Evolutionary conservation across 2,888 invertebrate genomes (phyloP).

Genomic region (Dryocosmus kuriphilus): DNA sequence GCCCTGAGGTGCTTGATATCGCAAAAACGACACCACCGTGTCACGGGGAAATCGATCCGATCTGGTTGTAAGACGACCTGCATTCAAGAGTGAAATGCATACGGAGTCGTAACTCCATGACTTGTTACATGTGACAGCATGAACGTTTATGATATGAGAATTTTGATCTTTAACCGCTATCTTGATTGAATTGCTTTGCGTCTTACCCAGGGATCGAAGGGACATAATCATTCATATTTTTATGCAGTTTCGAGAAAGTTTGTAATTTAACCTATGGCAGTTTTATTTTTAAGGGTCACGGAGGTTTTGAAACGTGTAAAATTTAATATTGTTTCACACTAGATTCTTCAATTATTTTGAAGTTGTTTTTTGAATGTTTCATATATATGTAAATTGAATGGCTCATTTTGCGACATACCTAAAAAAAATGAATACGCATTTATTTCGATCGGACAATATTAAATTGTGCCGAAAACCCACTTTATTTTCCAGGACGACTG

Average conservation of each 20-base stretch:
- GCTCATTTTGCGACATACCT: no score
- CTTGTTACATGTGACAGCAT: slow-evolving; percentile 49
- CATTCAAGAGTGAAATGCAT: slow-evolving; percentile 1
- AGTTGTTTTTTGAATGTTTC: no score
- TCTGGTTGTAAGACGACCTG: slow-evolving; percentile 63
- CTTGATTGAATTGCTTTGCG: neutral
- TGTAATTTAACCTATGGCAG: neutral
- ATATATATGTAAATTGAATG: no score
- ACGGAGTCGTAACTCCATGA: slow-evolving; percentile 44
- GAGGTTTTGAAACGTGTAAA: no score
- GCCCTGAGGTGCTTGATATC: slow-evolving; percentile 50
- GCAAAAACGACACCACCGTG: slow-evolving; percentile 57
- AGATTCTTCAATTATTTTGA: no score
- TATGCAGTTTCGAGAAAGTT: neutral
- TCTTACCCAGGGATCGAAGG: neutral
- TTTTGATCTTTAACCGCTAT: neutral
- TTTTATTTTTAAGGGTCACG: neutral
- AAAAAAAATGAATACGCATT: no score
- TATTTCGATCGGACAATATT: no score
- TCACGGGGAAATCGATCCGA: slow-evolving; percentile 68
- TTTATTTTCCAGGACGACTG: no score
- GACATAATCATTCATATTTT: slow-evolving; percentile 1
- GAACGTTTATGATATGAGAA: slow-evolving; percentile 42
- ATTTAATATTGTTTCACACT: no score
- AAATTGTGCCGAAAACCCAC: no score